These are phyloP conservation scores for Mus minutoides DNA, from an alignment of 2,797 vertebrate species.

Conservation along the genomic window DNA sequence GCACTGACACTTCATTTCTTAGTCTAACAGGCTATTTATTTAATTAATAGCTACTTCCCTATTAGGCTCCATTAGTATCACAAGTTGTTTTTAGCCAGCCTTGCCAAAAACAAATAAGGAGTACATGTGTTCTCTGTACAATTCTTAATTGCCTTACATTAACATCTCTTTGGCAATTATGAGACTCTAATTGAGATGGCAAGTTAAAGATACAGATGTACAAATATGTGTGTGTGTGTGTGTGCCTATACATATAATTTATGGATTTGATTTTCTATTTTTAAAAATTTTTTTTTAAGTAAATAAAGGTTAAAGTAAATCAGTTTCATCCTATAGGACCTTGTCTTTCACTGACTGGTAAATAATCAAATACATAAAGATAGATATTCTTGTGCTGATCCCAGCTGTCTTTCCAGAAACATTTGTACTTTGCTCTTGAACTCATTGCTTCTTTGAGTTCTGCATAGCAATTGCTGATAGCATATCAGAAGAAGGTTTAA, in stretches of 20 bases:
- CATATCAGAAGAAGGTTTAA: background rate
- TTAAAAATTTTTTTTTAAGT: conserved; percentile 48
- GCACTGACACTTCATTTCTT: conserved; percentile 61
- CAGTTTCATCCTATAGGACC: conserved; percentile 3
- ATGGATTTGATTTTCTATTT: background rate
- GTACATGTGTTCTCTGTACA: conserved; percentile 39
- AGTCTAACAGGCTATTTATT: conserved; percentile 73
- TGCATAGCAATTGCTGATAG: conserved; percentile 1
- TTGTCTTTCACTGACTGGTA: background rate
- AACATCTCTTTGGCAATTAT: conserved; percentile 45
- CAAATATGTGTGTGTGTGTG: background rate
- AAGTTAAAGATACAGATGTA: conserved; percentile 24
- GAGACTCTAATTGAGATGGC: conserved; percentile 55
- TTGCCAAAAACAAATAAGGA: conserved; percentile 62
- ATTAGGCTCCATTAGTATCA: conserved; percentile 66
- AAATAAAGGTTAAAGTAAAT: conserved; percentile 51
- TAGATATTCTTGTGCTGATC: background rate
- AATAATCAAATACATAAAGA: background rate
- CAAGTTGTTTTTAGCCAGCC: conserved; percentile 63
- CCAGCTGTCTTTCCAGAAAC: background rate
- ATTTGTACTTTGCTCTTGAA: conserved; percentile 9
- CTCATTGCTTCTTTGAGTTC: conserved; percentile 35
- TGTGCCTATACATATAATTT: background rate
- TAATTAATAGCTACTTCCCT: conserved; percentile 71
- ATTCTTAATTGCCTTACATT: conserved; percentile 59